A percentile compares a stretch with the other conserved stretches of the same genome.
phyloP scores from a whole-genome alignment of 2,797 vertebrate species.

The Macropodus opercularis region DNA sequence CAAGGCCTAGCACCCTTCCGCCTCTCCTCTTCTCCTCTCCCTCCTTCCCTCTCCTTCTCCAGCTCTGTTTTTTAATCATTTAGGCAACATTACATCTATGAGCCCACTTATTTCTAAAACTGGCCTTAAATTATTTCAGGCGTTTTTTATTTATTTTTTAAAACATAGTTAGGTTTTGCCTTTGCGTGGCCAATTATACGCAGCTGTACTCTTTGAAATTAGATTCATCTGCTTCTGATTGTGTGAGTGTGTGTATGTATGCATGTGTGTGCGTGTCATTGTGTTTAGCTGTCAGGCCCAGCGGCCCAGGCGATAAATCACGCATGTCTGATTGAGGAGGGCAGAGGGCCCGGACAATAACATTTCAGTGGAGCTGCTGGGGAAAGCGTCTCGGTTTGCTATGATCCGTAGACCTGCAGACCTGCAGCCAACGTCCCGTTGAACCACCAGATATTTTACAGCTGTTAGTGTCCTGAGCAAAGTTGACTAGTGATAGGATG shows the following conservation, averaged over 20 bases:
- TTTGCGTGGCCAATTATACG: slow-evolving; percentile 68
- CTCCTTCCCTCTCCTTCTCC: slow-evolving; percentile 57
- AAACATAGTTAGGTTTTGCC: slow-evolving; percentile 52
- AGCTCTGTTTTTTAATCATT: slow-evolving; percentile 76
- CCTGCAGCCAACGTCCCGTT: slow-evolving; percentile 36
- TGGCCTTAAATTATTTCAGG: slow-evolving; percentile 61
- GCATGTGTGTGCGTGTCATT: slow-evolving; percentile 57
- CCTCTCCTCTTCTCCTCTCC: slow-evolving; percentile 55
- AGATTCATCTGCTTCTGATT: slow-evolving; percentile 77
- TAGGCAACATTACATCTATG: slow-evolving; percentile 58
- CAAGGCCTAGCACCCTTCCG: slow-evolving; percentile 80
- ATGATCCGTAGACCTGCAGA: slow-evolving; percentile 52
- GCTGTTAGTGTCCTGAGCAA: slow-evolving; percentile 45
- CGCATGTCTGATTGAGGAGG: slow-evolving; percentile 80
- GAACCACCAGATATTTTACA: slow-evolving; percentile 53
- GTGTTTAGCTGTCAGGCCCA: slow-evolving; percentile 78
- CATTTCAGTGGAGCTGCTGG: slow-evolving; percentile 70
- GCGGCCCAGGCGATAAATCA: slow-evolving; percentile 78
- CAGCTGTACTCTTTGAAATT: slow-evolving; percentile 79
- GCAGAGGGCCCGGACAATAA: slow-evolving; percentile 79
- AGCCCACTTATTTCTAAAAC: slow-evolving; percentile 59
- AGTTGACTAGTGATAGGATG: slow-evolving; percentile 46
- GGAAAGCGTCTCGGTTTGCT: slow-evolving; percentile 58
- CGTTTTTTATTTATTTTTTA: slow-evolving; percentile 45
- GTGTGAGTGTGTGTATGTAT: slow-evolving; percentile 39